A percentile compares a stretch with the other conserved stretches of the same genome.
Evolutionary conservation across 2,888 invertebrate species (phyloP).

Genomic region (Sclerodermus sp.): DNA sequence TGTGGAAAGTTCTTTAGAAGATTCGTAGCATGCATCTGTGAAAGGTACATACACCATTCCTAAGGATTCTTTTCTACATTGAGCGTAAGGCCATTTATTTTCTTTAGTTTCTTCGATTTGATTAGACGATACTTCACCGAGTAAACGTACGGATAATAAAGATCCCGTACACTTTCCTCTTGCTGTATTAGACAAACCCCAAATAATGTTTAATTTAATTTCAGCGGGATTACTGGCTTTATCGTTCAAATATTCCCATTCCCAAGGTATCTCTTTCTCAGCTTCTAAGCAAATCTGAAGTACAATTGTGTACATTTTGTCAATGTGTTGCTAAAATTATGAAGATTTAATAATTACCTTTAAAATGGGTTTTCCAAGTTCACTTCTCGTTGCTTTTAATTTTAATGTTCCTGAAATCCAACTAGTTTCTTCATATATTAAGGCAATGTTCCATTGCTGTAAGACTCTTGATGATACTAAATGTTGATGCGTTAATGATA

Average conservation of each 20-base stretch:
- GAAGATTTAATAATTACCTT: constrained; percentile 33
- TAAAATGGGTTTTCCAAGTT: constrained; percentile 39
- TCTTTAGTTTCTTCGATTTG: constrained; percentile 39
- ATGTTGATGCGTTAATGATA: constrained; percentile 42
- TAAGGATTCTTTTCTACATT: constrained; percentile 37
- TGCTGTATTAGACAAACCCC: constrained; percentile 43
- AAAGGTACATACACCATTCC: constrained; percentile 42
- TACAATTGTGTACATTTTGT: too few species aligned
- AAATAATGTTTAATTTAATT: constrained; percentile 37
- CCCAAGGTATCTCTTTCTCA: constrained; percentile 46
- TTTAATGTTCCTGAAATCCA: constrained; percentile 46
- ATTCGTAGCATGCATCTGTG: constrained; percentile 48
- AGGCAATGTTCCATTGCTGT: constrained; percentile 49
- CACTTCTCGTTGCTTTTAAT: constrained; percentile 45
- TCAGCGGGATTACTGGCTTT: constrained; percentile 41
- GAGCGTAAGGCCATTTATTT: constrained; percentile 45
- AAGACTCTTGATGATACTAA: constrained; percentile 33
- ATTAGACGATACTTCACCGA: constrained; percentile 42
- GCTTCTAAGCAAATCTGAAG: constrained; percentile 45
- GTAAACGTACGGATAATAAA: constrained; percentile 37
- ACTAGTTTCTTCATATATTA: constrained; percentile 40
- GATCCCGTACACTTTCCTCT: constrained; percentile 49
- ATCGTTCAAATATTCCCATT: constrained; percentile 46
- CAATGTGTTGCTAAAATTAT: too few species aligned
- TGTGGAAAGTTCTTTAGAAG: constrained; percentile 50